Percentiles rank a stretch among this genome's conserved stretches.
phyloP scores from a whole-genome alignment of 2,113 vertebrate species.

The Tachysurus fulvidraco region DNA sequence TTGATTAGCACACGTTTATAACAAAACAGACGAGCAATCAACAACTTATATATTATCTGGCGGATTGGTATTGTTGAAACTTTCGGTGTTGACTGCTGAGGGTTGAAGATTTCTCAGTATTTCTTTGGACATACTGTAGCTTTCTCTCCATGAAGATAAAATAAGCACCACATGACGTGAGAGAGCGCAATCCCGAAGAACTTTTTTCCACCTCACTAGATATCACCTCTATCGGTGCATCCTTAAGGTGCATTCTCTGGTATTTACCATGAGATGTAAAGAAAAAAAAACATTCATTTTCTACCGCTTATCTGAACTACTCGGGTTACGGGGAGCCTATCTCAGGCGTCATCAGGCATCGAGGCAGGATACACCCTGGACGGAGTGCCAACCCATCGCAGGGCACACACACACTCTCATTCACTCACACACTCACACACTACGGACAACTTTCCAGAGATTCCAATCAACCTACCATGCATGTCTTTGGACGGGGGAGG shows the following conservation, averaged over 20 bases:
- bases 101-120: neutral
- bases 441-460: too few species aligned
- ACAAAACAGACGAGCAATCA: neutral
- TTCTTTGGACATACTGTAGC: neutral
- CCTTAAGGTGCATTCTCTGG: neutral
- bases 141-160: neutral
- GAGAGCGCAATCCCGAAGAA: neutral
- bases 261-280: neutral
- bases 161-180: slow-evolving; percentile 3
- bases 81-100: neutral
- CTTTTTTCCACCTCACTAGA: neutral
- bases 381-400: too few species aligned
- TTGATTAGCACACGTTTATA: neutral
- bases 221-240: neutral
- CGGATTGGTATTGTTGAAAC: neutral
- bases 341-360: too few species aligned
- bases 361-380: too few species aligned
- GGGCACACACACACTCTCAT: too few species aligned
- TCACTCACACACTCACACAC: too few species aligned
- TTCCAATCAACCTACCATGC: too few species aligned
- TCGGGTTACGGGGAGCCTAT: too few species aligned
- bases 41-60: neutral
- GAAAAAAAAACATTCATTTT: too few species aligned
- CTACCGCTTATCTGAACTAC: too few species aligned
- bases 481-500: too few species aligned